Base-by-base conservation (phyloP, 2,888 invertebrate genomes). In the Drosophila prolongata region DNA sequence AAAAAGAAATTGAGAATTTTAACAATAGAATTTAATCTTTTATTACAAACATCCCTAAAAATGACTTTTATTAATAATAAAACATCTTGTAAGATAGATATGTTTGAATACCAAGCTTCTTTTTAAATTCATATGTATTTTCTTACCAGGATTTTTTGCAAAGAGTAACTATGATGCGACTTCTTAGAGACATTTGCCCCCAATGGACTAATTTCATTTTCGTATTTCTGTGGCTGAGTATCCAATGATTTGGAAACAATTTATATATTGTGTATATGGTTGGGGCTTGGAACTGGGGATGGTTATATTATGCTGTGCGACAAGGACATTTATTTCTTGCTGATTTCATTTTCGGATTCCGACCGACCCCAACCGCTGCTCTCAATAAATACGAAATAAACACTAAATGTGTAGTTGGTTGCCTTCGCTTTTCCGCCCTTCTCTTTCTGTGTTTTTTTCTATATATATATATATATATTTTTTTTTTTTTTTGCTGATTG, bases 361-460 rank as follows among this genome's bases (percentile, higher is more conserved):
- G 19, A 13, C 11, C 30, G n/a, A 27, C 16, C 52, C 53, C 49
- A 52, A 58, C 66, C 68, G 71, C 68, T 65, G 70, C 73, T 65
- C 83, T 61, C 88, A 87, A 86, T 88, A 83, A 88, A 88, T 83
- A 80, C 88, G 82, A 83, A 83, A 83, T 83, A 83, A 83, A 88
- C 82, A 88, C 88, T 83, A 83, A 83, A 83, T 83, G 84, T 83
- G 76, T 83, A 83, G 82, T 82, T 84, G 71, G 60, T 68, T 71
- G 60, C 57, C 71, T 50, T 58, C 24, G 35, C 38, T 34, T 40
- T 43, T 57, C 40, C 44, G 30, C 44, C 46, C 46, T 30, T 34
- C 34, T 35, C 19, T 6, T 35, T 27, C n/a, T 34, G 6, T 6
- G 37, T 47, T 13, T 47, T 34, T 11, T 46, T n/a, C 6, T 54